Percentiles rank a stretch among this genome's conserved stretches.
These are phyloP conservation scores for Sinelater perroti DNA, from an alignment of 2,888 invertebrate species.

Conservation along the genomic window DNA sequence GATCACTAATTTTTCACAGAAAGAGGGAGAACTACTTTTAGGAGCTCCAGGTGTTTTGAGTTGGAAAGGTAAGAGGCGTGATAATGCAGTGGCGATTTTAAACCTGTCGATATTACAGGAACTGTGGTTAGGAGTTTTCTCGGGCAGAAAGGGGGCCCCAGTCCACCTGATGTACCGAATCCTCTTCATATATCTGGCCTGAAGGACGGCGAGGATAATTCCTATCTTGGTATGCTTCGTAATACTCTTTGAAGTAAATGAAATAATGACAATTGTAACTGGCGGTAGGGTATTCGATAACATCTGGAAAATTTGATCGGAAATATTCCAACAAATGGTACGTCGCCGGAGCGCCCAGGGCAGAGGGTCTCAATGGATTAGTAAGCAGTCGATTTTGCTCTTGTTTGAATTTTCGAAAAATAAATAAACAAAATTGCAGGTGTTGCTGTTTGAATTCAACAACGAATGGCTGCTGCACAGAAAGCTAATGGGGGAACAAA, in stretches of 20 bases:
- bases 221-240: constrained; percentile 61
- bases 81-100: background rate
- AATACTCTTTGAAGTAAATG: constrained; percentile 7
- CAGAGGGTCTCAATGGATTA: constrained; percentile 51
- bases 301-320: constrained; percentile 61
- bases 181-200: constrained; percentile 60
- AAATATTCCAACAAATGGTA: constrained; percentile 56
- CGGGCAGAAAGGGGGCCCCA: background rate
- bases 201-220: constrained; percentile 58
- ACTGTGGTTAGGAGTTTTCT: background rate
- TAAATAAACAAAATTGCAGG: constrained; percentile 29
- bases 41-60: constrained; percentile 67
- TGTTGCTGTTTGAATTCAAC: constrained; percentile 40
- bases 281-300: constrained; percentile 63
- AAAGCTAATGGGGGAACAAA: constrained; percentile 56
- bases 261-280: background rate
- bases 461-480: constrained; percentile 48
- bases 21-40: constrained; percentile 59
- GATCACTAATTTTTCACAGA: constrained; percentile 35
- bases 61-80: constrained; percentile 62
- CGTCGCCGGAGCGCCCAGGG: constrained; percentile 66
- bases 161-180: constrained; percentile 53
- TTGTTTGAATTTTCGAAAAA: background rate
- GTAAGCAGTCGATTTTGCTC: constrained; percentile 38
- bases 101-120: constrained; percentile 33